A percentile compares a stretch with the other conserved stretches of the same genome.
These are phyloP conservation scores for silkworm (Bombyx mori) DNA, from an alignment of 1,140 invertebrate species.

Conservation along the genomic window ASM3026992v2 NC_085116.1:16126001-16126500, in stretches of 20 bases:
- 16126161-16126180: too few species aligned
- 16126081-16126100: too few species aligned
- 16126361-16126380: conserved; percentile 71
- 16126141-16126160: too few species aligned
- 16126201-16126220: conserved; percentile 68
- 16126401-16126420: conserved; percentile 80
- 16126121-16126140: too few species aligned
- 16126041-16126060: too few species aligned
- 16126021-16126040: too few species aligned
- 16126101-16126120: too few species aligned
- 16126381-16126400: conserved; percentile 76
- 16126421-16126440: conserved; percentile 81
- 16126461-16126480: background rate
- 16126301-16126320: conserved; percentile 80
- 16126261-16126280: conserved; percentile 73
- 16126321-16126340: conserved; percentile 82
- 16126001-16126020: too few species aligned
- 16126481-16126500: background rate
- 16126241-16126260: conserved; percentile 71
- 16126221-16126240: conserved; percentile 64
- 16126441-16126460: conserved; percentile 70
- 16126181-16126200: background rate
- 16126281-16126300: conserved; percentile 75
- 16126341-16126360: conserved; percentile 77
- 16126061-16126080: too few species aligned